Evolutionary conservation across 2,888 invertebrate genomes (phyloP).

Genomic region (Mythimna impura): DNA sequence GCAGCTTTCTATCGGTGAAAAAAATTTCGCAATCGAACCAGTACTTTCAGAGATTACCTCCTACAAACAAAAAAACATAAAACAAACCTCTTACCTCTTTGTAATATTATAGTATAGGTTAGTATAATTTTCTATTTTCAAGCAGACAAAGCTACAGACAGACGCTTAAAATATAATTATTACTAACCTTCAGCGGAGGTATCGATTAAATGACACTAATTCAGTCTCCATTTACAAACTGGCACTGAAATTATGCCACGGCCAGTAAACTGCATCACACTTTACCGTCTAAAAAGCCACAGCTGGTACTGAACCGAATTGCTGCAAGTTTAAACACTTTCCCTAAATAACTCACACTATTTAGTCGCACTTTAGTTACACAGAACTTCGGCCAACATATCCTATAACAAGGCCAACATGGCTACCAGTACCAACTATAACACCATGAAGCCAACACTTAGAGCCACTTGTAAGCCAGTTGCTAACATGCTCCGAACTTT

Average conservation of each 20-base stretch:
- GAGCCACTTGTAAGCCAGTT: slow-evolving; percentile 60
- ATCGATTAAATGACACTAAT: not conserved
- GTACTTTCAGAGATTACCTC: no score
- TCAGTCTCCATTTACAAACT: not conserved
- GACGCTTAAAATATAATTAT: no score
- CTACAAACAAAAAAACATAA: no score
- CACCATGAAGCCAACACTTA: slow-evolving; percentile 55
- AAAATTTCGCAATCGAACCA: no score
- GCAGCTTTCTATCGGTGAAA: no score
- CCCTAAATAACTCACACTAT: slow-evolving; percentile 44
- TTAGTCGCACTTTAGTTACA: slow-evolving; percentile 46
- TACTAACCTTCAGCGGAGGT: no score
- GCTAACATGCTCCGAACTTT: slow-evolving; percentile 68
- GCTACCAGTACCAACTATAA: slow-evolving; percentile 52
- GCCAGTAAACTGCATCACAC: slow-evolving; percentile 22
- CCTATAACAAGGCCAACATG: slow-evolving; percentile 45
- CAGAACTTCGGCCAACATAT: slow-evolving; percentile 39
- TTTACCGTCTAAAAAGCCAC: slow-evolving; percentile 29
- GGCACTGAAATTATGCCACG: not conserved
- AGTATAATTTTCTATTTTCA: no score
- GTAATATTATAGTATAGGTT: no score
- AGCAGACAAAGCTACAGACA: no score
- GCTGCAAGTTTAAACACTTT: slow-evolving; percentile 38
- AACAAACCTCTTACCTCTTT: no score
- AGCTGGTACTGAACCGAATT: slow-evolving; percentile 33